Evolutionary conservation across 1,140 invertebrate genomes (phyloP), one percentile per base, ranked within the genome.

Genomic region (Nephila pilipes): DNA sequence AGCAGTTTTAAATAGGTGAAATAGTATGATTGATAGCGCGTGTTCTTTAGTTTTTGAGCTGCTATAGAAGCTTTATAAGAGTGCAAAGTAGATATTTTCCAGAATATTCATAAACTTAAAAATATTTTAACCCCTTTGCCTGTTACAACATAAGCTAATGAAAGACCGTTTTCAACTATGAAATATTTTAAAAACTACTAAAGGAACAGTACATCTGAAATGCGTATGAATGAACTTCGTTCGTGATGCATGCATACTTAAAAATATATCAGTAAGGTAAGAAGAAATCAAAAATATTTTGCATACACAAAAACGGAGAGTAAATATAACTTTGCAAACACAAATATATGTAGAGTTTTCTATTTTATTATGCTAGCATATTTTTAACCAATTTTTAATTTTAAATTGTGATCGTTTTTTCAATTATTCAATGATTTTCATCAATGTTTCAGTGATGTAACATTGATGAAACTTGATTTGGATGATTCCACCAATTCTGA

Each of bases 161-260:
- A 80, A 85, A 69, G 25, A 25, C 65, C 29, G 16, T 54, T 92
- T 92, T 60, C 29, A 95, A 94, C 63, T 91, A 95, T 89, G 94
- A 95, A 29, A 92, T n/a, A 87, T 93, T 91, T 38, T 36, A 36
- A 79, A 36, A 63, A 22, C n/a, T 3, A 63, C 22, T 22, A 0
- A 63, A 57, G 10, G 20, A 57, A 57, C 3, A 57, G 57, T 57
- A 6, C 57, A 63, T 63, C 6, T 63, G 60, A 63, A 63, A 63
- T 25, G 22, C 5, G 8, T 5, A 5, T 63, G 6, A n/a, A 63
- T 63, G 18, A n/a, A 20, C 20, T 63, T 18, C 20, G 22, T 63
- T 63, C n/a, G 60, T 63, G 6, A 63, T n/a, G 8, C 1, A 63
- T 63, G n/a, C 6, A 22, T 63, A n/a, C n/a, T n/a, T n/a, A n/a